These are phyloP conservation scores for Melanotaenia nigrans DNA, from an alignment of 2,797 vertebrate species.

Conservation along the genomic window DNA sequence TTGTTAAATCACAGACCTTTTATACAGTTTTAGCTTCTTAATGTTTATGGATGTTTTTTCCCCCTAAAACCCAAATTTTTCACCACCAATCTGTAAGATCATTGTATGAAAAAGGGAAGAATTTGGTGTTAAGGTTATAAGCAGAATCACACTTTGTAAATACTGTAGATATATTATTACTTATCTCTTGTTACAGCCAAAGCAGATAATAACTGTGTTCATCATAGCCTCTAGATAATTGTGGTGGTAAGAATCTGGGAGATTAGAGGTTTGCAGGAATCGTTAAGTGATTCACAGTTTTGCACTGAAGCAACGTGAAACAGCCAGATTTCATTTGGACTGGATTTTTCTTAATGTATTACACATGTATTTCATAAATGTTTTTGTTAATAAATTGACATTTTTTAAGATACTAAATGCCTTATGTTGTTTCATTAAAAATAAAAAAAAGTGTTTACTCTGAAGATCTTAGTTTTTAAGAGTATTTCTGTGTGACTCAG, in stretches of 20 bases:
- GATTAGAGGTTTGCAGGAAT: neutral
- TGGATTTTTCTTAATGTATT: conserved; percentile 18
- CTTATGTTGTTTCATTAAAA: neutral
- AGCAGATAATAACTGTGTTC: conserved; percentile 16
- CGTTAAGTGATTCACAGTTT: conserved; percentile 8
- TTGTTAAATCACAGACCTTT: conserved; percentile 27
- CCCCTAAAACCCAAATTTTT: neutral
- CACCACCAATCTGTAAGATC: conserved; percentile 2
- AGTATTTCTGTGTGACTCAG: conserved; percentile 22
- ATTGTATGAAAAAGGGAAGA: neutral
- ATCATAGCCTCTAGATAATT: conserved; percentile 14
- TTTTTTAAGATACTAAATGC: conserved; percentile 28
- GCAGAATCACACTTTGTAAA: neutral
- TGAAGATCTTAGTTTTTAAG: neutral
- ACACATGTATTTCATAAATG: conserved; percentile 36
- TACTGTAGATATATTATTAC: neutral
- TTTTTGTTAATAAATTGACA: conserved; percentile 46
- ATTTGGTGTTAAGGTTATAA: neutral
- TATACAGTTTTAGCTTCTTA: conserved; percentile 17
- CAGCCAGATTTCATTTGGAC: conserved; percentile 8
- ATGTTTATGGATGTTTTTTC: conserved; percentile 41
- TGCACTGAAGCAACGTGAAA: conserved; percentile 10
- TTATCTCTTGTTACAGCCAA: conserved; percentile 21
- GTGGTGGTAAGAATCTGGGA: neutral
- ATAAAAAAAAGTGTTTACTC: too few relatives aligned